Base-by-base conservation (phyloP, 1,140 invertebrate species). In the Harlomillsia oculata region DNA sequence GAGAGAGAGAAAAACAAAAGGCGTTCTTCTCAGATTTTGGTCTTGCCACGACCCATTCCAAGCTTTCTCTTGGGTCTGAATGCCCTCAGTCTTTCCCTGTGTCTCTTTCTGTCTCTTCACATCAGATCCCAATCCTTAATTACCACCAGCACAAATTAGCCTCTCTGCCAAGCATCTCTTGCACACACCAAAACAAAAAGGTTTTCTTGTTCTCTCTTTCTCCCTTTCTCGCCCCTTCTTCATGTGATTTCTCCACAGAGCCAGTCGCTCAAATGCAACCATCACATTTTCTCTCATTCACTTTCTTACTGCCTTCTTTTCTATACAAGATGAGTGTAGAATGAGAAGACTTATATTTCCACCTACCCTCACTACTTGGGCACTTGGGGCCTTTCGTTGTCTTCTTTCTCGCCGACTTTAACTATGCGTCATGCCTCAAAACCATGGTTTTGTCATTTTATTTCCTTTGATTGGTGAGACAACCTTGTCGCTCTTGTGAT, bases 101-200 rank as follows among this genome's bases (percentile, higher is more conserved):
- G 16, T 41, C 39, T 41, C 32, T 45, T 9, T 41, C 9, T 53
- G 36, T 53, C 50, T 50, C 23, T 50, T 36, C 45, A 55, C 53
- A 56, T 54, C 36, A 60, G 59, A 54, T 55, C 52, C 52, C 43
- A 44, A 60, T 56, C 53, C 53, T 60, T 60, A 60, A 60, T 60
- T 60, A 60, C 59, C 59, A 60, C 53, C 59, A 60, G 59, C 59
- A 55, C 58, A 60, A 60, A 60, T 60, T 60, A 60, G 59, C 58
- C 57, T 59, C 37, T n/a, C 37, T 41, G 37, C 46, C 49, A 28
- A 21, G 46, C 45, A 56, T 50, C 36, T 26, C n/a, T n/a, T n/a
- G n/a, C 43, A 56, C 32, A 50, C 46, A 56, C 34, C 34, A 50
- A 56, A 56, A 56, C 45, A 56, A 46, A 56, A 40, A 56, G 54